Base-by-base conservation (phyloP, 2,113 vertebrate genomes). In the Ictalurus punctatus region DNA sequence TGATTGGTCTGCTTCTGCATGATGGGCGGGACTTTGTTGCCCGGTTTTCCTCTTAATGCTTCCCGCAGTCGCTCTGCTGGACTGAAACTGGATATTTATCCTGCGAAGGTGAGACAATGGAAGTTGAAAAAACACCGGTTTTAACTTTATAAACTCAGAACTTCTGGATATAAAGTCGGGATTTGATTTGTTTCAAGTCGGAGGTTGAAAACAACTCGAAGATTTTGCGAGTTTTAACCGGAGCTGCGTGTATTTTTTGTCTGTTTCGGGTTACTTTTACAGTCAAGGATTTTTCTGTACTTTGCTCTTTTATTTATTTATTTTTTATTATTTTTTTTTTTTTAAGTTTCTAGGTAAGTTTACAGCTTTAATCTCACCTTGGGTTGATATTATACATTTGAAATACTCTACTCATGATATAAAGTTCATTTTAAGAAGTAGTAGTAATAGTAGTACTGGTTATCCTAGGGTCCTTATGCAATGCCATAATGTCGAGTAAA, bases 41-140 rank as follows among this genome's bases (percentile, higher is more conserved):
- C 93, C 94, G 94, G 94, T 94, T 94, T 91, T 86, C 21, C 86
- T 91, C 86, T 91, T 86, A 91, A 88, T 84, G 94, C 90, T 94
- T 93, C 83, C 44, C 87, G 76, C 94, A 81, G 87, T 76, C 16
- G 74, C 63, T 16, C 83, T 54, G 2, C 76, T 48, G 59, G 84
- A 21, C 25, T 58, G 85, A 81, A 63, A 44, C 81, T 83, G 81
- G 81, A 63, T 44, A 63, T 63, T 83, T 27, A 0, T 25, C 30
- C 34, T 25, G 80, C 17, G 3, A 21, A 8, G 16, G 14, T 12
- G 34, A 63, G 34, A 91, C 89, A 90, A 91, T 91, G 91, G 91
- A 85, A 86, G 80, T 86, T 30, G 9, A 52, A 14, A 25, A 17
- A 79, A 37, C 69, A 34, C 19, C 9, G 59, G 44, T 9, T 69